These are phyloP conservation scores for Odobenus rosmarus DNA, from an alignment of 2,113 vertebrate species.

Conservation along the genomic window DNA sequence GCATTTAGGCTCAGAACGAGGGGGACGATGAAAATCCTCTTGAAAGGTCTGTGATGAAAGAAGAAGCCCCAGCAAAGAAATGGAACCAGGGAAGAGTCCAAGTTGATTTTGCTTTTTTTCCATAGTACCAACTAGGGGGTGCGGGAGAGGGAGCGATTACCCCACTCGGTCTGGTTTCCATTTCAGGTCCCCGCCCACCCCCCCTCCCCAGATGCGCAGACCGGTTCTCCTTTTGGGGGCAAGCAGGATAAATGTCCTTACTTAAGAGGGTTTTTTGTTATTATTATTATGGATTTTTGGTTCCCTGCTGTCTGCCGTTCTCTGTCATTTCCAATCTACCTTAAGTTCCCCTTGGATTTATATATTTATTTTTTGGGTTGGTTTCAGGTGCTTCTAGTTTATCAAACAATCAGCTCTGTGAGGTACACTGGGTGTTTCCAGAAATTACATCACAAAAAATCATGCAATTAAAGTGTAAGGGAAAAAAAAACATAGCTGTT, in stretches of 20 bases:
- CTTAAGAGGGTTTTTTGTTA: background rate
- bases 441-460: constrained; percentile 89
- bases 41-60: background rate
- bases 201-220: background rate
- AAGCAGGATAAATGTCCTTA: background rate
- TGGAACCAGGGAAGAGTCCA: background rate
- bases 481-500: constrained; percentile 82
- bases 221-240: background rate
- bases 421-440: constrained; percentile 86
- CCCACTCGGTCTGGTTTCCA: background rate
- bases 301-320: background rate
- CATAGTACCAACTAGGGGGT: background rate
- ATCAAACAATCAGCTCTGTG: constrained; percentile 84
- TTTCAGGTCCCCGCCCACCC: background rate
- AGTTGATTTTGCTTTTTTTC: background rate
- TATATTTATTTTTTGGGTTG: constrained; percentile 75
- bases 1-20: background rate
- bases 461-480: constrained; percentile 86
- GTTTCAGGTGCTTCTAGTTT: constrained; percentile 82
- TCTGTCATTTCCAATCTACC: constrained; percentile 63
- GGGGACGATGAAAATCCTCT: background rate
- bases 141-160: background rate
- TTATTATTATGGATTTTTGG: background rate
- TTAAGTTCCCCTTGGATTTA: constrained; percentile 55
- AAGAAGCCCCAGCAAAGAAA: background rate